Base-by-base conservation (phyloP, 1,140 invertebrate genomes). In the Drosophila triauraria region DNA sequence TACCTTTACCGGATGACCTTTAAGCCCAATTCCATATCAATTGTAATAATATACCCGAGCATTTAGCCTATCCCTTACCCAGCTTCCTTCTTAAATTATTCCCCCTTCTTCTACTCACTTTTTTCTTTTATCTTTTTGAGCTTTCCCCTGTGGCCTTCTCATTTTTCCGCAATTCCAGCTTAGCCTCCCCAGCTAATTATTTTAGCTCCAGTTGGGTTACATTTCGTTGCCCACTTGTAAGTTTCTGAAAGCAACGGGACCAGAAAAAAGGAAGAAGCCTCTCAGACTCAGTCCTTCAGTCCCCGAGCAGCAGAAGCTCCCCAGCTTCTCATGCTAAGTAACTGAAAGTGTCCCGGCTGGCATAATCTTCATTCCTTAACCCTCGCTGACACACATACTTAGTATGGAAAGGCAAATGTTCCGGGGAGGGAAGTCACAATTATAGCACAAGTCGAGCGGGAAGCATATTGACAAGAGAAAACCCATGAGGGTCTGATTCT, bases 361-460 rank as follows among this genome's bases (percentile, higher is more conserved):
- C 68, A 74, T 74, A 51, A 72, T 72, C 70, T 74, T 35, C 70
- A 43, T 59, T 72, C 46, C 69, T 74, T 72, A 72, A 23, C 67
- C 67, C 68, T 48, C 57, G 58, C 35, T 58, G 47, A 38, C 63
- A 44, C 54, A 23, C 40, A 59, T 43, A 51, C 46, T 27, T 35
- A 17, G 25, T 27, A 12, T 15, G 17, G 48, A 15, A 23, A 15
- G 27, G 59, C 17, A 23, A 61, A 46, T 30, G 65, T 72, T 47
- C 70, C 44, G 47, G 40, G 13, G 40, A 63, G 42, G 69, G 57
- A 75, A 46, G 57, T 30, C 70, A 75, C 58, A 75, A 75, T 75
- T 75, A 75, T 75, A 75, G 58, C 71, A 56, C 70, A 75, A 75
- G 69, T 75, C 71, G 71, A 63, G 71, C 75, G 75, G 74, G 64